Evolutionary conservation across 2,113 vertebrate species (phyloP).

Genomic region (Tachuris rubrigastra): DNA sequence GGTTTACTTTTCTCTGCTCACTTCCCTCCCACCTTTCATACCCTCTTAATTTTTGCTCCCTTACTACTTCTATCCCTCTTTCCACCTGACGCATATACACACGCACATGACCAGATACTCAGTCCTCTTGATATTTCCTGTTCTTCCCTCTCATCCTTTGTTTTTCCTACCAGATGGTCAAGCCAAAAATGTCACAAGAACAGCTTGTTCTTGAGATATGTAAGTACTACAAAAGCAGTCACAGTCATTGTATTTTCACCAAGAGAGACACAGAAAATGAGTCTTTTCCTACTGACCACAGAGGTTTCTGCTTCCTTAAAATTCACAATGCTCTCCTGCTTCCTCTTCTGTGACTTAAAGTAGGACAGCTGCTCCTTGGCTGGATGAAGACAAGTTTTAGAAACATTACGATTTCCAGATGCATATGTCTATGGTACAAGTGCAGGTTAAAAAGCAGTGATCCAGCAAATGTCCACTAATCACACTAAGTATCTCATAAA

Average conservation of each 20-base stretch:
- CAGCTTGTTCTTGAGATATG: neutral
- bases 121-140: neutral
- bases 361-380: neutral
- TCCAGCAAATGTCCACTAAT: neutral
- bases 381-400: neutral
- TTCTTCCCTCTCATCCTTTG: neutral
- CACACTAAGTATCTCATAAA: neutral
- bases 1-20: neutral
- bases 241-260: neutral
- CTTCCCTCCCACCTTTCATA: neutral
- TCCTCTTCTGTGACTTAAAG: neutral
- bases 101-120: neutral
- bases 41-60: neutral
- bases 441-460: neutral
- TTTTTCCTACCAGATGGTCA: constrained; percentile 17
- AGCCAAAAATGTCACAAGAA: constrained; percentile 10
- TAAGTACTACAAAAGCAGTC: neutral
- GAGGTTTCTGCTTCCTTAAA: neutral
- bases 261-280: neutral
- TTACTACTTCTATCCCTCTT: neutral
- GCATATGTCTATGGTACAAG: neutral
- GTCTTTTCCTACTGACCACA: neutral
- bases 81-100: neutral
- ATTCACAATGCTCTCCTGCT: neutral
- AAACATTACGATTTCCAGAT: neutral